These are phyloP conservation scores for Charina bottae DNA, from an alignment of 2,113 vertebrate species.

Conservation along the genomic window DNA sequence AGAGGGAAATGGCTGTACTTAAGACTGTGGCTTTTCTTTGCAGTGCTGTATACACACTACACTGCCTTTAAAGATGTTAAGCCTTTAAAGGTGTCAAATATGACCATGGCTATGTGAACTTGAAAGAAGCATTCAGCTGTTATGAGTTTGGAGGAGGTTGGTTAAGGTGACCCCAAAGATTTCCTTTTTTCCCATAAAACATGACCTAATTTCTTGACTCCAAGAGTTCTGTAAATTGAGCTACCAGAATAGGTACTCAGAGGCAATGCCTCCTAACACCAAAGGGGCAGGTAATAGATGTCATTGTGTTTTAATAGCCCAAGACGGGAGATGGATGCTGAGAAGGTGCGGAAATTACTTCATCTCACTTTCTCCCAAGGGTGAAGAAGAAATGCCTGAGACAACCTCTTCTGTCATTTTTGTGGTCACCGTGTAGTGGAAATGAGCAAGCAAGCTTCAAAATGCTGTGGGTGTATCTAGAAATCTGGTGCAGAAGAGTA, in stretches of 20 bases:
- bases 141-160: background rate
- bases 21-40: background rate
- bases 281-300: background rate
- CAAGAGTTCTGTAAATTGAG: background rate
- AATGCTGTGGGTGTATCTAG: background rate
- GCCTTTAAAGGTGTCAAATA: background rate
- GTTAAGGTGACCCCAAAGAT: background rate
- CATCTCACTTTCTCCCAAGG: background rate
- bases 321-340: background rate
- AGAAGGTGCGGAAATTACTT: background rate
- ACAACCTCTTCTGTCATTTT: background rate
- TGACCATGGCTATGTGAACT: background rate
- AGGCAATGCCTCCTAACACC: background rate
- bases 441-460: background rate
- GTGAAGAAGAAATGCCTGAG: background rate
- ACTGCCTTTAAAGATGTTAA: background rate
- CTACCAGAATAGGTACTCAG: background rate
- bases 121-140: background rate
- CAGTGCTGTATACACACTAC: background rate
- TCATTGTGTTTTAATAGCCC: background rate
- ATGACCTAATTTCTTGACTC: background rate
- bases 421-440: background rate
- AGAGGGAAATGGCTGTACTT: background rate
- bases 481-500: background rate
- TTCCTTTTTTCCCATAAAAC: background rate